Conservation (phyloP, 2,113 vertebrate genomes). For the Otis tarda region DNA sequence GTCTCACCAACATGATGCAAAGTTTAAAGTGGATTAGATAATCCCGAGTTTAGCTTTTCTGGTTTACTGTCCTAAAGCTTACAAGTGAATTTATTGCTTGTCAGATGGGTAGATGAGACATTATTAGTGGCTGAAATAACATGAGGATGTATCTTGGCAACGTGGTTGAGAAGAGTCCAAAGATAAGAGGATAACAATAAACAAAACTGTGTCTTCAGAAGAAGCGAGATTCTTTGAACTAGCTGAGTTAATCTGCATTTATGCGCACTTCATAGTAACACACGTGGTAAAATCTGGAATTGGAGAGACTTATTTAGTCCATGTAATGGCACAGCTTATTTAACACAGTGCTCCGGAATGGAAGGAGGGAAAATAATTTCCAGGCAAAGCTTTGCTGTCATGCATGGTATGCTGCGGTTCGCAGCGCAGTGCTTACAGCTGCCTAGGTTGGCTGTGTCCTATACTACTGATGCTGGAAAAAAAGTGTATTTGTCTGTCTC, state of each 20-base stretch:
- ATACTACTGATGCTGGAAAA: fast-evolving
- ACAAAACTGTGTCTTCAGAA: background rate
- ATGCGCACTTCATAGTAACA: background rate
- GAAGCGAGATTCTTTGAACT: background rate
- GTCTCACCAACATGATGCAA: background rate
- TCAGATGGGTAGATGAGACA: background rate
- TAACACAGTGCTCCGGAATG: background rate
- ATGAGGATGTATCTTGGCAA: background rate
- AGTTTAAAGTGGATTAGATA: constrained; percentile 17
- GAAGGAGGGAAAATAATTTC: background rate
- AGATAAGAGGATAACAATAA: background rate
- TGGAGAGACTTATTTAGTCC: background rate
- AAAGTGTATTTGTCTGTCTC: background rate
- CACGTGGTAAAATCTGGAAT: background rate
- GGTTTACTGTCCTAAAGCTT: background rate
- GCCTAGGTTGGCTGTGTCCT: background rate
- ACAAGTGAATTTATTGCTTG: background rate
- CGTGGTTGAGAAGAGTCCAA: background rate
- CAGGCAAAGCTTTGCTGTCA: background rate
- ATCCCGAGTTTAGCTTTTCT: background rate
- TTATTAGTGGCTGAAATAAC: background rate
- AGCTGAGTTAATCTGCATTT: background rate
- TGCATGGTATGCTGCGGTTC: background rate
- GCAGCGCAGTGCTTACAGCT: background rate
- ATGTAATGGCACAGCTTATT: background rate